phyloP scores from a whole-genome alignment of 2,113 vertebrate genomes.

The Megaptera novaeangliae region DNA sequence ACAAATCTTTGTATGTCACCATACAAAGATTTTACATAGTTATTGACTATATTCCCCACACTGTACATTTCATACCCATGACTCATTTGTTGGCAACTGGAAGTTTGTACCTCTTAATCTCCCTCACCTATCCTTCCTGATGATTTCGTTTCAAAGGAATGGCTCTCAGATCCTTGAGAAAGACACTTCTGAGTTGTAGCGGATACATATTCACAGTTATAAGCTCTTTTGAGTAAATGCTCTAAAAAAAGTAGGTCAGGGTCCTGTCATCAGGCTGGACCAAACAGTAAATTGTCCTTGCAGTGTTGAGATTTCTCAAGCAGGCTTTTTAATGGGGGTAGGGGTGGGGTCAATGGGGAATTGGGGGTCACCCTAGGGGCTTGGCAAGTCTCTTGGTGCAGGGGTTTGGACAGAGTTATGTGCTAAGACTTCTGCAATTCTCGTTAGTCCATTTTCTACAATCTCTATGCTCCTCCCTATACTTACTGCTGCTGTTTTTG shows the following conservation, averaged over 20 bases:
- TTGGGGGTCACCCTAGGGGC: neutral
- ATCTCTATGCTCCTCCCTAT: neutral
- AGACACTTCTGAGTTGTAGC: neutral
- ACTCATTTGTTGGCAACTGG: neutral
- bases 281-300: neutral
- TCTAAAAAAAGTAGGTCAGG: neutral
- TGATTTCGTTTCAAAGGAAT: neutral
- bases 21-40: neutral
- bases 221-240: neutral
- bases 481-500: neutral
- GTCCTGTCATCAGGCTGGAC: neutral
- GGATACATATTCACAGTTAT: neutral
- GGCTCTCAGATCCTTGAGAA: neutral
- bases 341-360: neutral
- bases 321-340: neutral
- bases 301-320: neutral
- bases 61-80: neutral
- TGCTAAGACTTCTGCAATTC: neutral
- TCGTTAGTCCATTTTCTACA: neutral
- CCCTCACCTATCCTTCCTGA: neutral
- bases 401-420: neutral
- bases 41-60: neutral
- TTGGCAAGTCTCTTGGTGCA: neutral
- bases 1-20: neutral
- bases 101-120: neutral